Percentiles rank a stretch among this genome's conserved stretches.
Conservation (phyloP, 2,797 vertebrate genomes). For the Stomatorhinus walkeri region DNA sequence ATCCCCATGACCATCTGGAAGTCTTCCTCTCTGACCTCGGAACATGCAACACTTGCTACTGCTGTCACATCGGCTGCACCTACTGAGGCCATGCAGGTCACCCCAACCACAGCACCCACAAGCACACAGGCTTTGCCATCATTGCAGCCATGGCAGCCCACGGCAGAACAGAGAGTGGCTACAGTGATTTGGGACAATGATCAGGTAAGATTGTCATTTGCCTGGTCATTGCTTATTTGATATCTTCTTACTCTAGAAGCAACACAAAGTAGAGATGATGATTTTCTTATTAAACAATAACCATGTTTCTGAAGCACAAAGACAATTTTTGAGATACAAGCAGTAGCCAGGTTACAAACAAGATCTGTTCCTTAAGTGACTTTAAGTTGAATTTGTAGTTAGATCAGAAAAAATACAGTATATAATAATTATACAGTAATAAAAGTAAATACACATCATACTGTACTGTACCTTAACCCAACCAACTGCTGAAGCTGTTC, state of each 20-base stretch:
- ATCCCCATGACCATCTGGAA: constrained; percentile 53
- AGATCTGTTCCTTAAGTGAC: background rate
- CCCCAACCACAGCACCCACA: constrained; percentile 39
- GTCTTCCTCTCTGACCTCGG: constrained; percentile 51
- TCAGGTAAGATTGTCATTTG: constrained; percentile 63
- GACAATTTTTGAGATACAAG: background rate
- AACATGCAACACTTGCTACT: constrained; percentile 60
- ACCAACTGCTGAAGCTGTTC: background rate
- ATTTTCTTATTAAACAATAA: background rate
- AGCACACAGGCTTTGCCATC: constrained; percentile 55
- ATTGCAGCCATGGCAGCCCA: constrained; percentile 82
- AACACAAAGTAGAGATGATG: background rate
- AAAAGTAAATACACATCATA: background rate
- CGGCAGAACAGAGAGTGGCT: constrained; percentile 75
- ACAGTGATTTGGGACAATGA: constrained; percentile 85
- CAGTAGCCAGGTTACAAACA: background rate
- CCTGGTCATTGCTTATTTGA: background rate
- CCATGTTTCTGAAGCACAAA: background rate
- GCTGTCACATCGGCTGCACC: constrained; percentile 46
- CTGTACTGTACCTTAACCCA: background rate
- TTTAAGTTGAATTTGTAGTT: background rate
- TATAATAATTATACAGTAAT: background rate
- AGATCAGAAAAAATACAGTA: background rate
- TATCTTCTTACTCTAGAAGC: background rate
- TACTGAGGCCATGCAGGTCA: constrained; percentile 50